These are phyloP conservation scores for Heliconius hermathena DNA, from an alignment of 1,140 invertebrate species.

Conservation along the genomic window DNA sequence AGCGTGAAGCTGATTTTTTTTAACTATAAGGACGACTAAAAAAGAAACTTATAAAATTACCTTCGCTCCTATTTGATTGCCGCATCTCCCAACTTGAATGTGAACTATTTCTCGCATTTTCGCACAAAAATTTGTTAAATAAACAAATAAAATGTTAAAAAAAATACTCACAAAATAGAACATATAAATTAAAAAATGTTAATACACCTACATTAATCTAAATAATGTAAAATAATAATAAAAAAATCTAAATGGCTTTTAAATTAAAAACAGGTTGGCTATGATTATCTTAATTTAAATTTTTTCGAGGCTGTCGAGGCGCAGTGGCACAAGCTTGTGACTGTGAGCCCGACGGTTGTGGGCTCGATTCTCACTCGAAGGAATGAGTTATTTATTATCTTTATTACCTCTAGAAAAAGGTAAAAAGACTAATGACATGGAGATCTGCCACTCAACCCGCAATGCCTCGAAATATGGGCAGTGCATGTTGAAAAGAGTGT, in stretches of 20 bases:
- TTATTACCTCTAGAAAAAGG: not conserved
- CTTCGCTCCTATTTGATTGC: conserved; percentile 90
- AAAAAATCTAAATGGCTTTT: conserved; percentile 25
- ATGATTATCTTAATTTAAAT: not conserved
- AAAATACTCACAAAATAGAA: conserved; percentile 36
- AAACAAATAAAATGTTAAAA: conserved; percentile 47
- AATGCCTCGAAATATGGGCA: not conserved
- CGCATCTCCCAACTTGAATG: conserved; percentile 88
- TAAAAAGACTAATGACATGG: too few species aligned
- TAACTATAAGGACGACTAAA: too few species aligned
- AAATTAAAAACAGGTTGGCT: conserved; percentile 1
- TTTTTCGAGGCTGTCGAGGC: not conserved
- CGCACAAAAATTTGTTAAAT: conserved; percentile 54
- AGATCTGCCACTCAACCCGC: not conserved
- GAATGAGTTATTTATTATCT: not conserved
- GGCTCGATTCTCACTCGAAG: not conserved
- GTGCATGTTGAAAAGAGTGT: not conserved
- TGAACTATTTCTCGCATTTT: conserved; percentile 87
- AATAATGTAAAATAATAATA: conserved; percentile 37
- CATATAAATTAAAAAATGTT: conserved; percentile 31
- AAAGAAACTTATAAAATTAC: conserved; percentile 56
- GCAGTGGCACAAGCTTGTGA: not conserved
- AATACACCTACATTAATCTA: conserved; percentile 47
- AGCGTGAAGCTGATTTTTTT: too few species aligned
- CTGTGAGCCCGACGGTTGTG: not conserved